These are phyloP conservation scores for Cephus nigrinus DNA, from an alignment of 2,888 invertebrate genomes.

Conservation along the genomic window DNA sequence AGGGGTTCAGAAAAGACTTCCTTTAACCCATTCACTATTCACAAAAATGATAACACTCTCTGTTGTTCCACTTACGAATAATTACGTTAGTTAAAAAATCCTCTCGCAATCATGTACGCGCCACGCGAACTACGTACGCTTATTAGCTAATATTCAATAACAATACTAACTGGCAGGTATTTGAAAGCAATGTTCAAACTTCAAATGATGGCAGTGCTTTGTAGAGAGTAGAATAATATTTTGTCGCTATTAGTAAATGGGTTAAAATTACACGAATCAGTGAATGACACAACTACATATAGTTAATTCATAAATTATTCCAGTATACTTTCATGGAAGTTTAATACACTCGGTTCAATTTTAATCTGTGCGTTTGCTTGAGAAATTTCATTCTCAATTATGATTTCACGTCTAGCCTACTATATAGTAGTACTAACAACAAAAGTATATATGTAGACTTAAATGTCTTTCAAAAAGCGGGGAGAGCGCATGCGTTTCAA, in stretches of 20 bases:
- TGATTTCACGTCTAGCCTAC: not conserved
- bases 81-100: slow-evolving; percentile 11
- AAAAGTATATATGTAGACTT: not conserved
- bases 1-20: not conserved
- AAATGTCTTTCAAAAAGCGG: not conserved
- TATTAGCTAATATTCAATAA: slow-evolving; percentile 4
- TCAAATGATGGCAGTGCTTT: slow-evolving; percentile 60
- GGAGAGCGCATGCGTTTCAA: not conserved
- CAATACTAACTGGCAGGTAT: slow-evolving; percentile 37
- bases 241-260: slow-evolving; percentile 50
- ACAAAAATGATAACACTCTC: not conserved
- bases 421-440: not conserved
- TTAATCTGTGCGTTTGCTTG: not conserved
- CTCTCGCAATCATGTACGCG: not conserved
- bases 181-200: slow-evolving; percentile 49
- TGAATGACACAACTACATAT: not conserved
- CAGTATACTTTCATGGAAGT: not conserved
- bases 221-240: slow-evolving; percentile 51
- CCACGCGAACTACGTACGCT: not conserved
- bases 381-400: not conserved
- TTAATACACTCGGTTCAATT: not conserved
- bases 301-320: not conserved
- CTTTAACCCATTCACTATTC: slow-evolving; percentile 1
- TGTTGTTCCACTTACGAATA: slow-evolving; percentile 3
- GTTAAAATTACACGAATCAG: not conserved